Base-by-base conservation (phyloP, 30 jellyfish, hydroid and myxozoan species). In the Cassiopea xamachana region DNA sequence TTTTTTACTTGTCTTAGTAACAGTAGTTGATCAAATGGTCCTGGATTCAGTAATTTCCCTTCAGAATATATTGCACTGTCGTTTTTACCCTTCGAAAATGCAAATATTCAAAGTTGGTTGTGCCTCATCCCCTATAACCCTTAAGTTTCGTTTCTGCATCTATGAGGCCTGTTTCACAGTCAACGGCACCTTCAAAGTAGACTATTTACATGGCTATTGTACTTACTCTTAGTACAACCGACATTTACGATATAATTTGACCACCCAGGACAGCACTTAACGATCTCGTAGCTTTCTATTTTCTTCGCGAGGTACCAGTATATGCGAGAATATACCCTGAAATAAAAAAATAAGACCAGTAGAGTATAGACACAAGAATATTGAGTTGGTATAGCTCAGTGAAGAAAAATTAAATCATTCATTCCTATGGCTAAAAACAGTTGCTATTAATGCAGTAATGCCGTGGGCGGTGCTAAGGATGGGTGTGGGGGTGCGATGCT, bases 241-340 rank as follows among this genome's bases (percentile, higher is more conserved):
- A 51, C 90, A 17, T 86, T 73, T 17, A 69, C 27, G 49, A 79
- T 76, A 73, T 92, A 92, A 13, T 76, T 75, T 16, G 90, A 27
- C 98, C 98, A 92, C 1, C 98, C 98, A 1, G 98, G 98, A 67
- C 98, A 92, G 85, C 98, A 92, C 46, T 86, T 86, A 55, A 68
- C 60, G 55, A 69, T 70, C 10, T 79, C 78, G 51, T 39, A 86
- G n/a, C 59, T n/a, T 15, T 86, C 69, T 60, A 69, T 92, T 78
- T 81, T 92, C 71, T 73, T 67, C 43, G 77, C 70, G 6, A 96
- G 98, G 76, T 85, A 92, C 98, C 98, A 92, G 75, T 76, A 85
- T n/a, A 92, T 83, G 0, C 81, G 69, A 10, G 94, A 62, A 19
- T 49, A 77, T 18, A 86, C 86, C 83, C 98, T 92, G 87, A 39